phyloP scores from a whole-genome alignment of 2,888 invertebrate genomes.

The Sphaeridia pumilis region DNA sequence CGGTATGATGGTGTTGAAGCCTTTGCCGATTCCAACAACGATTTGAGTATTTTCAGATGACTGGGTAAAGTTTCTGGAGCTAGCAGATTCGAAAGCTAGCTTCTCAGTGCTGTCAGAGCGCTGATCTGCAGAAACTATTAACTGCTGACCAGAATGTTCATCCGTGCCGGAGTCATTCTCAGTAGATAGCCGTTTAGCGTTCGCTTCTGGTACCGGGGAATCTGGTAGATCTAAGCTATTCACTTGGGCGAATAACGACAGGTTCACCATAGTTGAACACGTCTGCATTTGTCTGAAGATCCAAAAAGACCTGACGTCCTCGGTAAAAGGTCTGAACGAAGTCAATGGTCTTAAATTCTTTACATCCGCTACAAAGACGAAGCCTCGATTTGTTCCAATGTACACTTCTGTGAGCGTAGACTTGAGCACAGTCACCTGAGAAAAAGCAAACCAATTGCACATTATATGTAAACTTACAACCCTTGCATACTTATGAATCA shows the following conservation, averaged over 20 bases:
- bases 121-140: background rate
- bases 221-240: background rate
- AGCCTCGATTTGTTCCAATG: slow-evolving; percentile 91
- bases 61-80: background rate
- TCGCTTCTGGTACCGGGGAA: background rate
- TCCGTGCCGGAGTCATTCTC: background rate
- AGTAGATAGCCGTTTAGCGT: background rate
- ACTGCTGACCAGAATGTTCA: background rate
- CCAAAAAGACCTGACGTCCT: slow-evolving; percentile 51
- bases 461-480: background rate
- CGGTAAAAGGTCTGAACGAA: slow-evolving; percentile 82
- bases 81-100: background rate
- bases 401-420: slow-evolving; percentile 57
- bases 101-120: background rate
- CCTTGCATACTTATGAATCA: background rate
- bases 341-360: slow-evolving; percentile 70
- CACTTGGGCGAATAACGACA: background rate
- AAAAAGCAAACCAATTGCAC: slow-evolving; percentile 12
- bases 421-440: slow-evolving; percentile 57
- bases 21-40: slow-evolving; percentile 32
- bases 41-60: slow-evolving; percentile 17
- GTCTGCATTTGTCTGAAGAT: slow-evolving; percentile 37
- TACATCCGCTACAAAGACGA: slow-evolving; percentile 77
- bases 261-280: slow-evolving; percentile 15
- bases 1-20: slow-evolving; percentile 21